phyloP scores from a whole-genome alignment of 2,113 vertebrate genomes.

The Taurulus bubalis region DNA sequence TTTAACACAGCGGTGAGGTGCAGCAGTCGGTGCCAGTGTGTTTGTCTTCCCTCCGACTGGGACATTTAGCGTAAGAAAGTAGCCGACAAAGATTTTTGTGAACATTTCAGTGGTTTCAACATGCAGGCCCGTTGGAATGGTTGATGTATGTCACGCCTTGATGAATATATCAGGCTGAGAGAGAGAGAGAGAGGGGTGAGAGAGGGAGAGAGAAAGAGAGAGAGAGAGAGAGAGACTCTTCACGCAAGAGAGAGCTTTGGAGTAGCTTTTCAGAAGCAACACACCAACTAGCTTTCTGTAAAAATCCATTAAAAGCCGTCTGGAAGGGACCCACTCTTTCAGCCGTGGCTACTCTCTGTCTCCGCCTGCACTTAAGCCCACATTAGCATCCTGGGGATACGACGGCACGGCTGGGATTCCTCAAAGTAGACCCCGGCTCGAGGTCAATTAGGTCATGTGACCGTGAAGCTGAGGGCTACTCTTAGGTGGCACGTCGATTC shows the following conservation, averaged over 20 bases:
- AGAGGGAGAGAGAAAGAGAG: constrained; percentile 30
- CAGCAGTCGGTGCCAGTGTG: constrained; percentile 13
- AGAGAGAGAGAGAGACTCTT: constrained; percentile 46
- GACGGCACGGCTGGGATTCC: constrained; percentile 34
- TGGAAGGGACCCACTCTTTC: constrained; percentile 65
- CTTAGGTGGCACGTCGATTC: constrained; percentile 23
- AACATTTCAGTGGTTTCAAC: constrained; percentile 47
- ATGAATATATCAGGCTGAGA: constrained; percentile 56
- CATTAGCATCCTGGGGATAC: constrained; percentile 67
- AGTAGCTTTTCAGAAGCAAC: constrained; percentile 67
- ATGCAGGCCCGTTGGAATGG: constrained; percentile 42
- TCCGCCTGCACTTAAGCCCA: constrained; percentile 67
- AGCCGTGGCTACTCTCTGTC: constrained; percentile 47
- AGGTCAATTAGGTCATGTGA: constrained; percentile 36
- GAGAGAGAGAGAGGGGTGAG: constrained; percentile 23
- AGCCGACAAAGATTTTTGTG: constrained; percentile 47
- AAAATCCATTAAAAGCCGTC: constrained; percentile 78
- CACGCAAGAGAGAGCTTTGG: constrained; percentile 65
- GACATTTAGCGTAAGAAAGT: constrained; percentile 35
- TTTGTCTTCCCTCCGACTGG: constrained; percentile 26
- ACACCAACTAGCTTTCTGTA: constrained; percentile 65
- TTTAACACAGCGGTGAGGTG: background rate
- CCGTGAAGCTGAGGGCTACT: constrained; percentile 11
- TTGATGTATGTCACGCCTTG: constrained; percentile 52
- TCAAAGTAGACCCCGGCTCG: constrained; percentile 25